These are phyloP conservation scores for Keiferia lycopersicella DNA, from an alignment of 2,888 invertebrate genomes.

Conservation along the genomic window DNA sequence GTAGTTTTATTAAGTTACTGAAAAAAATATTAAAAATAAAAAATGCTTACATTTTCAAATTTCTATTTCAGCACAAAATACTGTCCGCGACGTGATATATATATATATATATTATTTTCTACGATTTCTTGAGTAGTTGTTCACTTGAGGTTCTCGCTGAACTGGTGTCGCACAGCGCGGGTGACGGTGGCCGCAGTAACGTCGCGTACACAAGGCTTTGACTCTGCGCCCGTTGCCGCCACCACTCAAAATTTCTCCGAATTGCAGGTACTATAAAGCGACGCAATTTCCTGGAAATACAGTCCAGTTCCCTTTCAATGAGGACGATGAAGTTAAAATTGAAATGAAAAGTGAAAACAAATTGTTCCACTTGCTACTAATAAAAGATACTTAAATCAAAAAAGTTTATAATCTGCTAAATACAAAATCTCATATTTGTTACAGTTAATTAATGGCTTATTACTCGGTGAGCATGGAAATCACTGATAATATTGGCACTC, in stretches of 20 bases:
- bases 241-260: neutral
- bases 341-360: too few species aligned
- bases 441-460: too few species aligned
- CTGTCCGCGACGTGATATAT: neutral
- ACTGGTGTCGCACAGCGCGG: constrained; percentile 68
- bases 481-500: too few species aligned
- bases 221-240: neutral
- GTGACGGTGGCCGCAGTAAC: constrained; percentile 72
- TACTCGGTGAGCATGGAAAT: too few species aligned
- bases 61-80: constrained; percentile 3
- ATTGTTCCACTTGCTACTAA: too few species aligned
- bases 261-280: neutral
- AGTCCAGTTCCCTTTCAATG: too few species aligned
- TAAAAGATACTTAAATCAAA: too few species aligned
- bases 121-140: neutral
- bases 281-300: too few species aligned
- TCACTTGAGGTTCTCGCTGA: constrained; percentile 47
- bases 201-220: constrained; percentile 55
- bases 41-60: constrained; percentile 24
- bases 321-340: too few species aligned
- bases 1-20: neutral
- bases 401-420: too few species aligned
- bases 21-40: neutral
- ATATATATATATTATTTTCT: constrained; percentile 14
- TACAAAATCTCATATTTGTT: too few species aligned